phyloP scores from a whole-genome alignment of 1,140 invertebrate species.

The Drosophila nannoptera region DNA sequence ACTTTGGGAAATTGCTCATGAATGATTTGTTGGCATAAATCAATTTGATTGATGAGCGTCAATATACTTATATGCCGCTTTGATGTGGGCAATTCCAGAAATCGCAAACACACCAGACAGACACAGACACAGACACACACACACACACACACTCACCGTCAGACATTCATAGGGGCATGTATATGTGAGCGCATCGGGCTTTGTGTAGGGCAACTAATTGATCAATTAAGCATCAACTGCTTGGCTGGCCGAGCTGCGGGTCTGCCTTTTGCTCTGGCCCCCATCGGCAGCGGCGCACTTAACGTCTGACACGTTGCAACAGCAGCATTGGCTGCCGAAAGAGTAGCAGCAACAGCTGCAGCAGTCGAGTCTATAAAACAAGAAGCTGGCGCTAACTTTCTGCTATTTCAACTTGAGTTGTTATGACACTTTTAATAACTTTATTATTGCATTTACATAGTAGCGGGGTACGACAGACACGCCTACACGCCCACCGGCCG shows the following conservation, averaged over 20 bases:
- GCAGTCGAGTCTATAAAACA: slow-evolving; percentile 49
- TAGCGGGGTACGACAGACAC: slow-evolving; percentile 47
- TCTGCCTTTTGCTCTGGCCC: slow-evolving; percentile 24
- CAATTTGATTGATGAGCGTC: slow-evolving; percentile 77
- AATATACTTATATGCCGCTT: slow-evolving; percentile 77
- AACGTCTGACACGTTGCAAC: neutral
- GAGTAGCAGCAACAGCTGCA: slow-evolving; percentile 11
- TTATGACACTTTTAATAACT: slow-evolving; percentile 80
- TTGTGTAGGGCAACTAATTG: slow-evolving; percentile 66
- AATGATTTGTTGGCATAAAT: slow-evolving; percentile 78
- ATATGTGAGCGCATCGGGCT: slow-evolving; percentile 26
- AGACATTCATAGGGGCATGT: slow-evolving; percentile 42
- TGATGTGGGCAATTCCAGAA: slow-evolving; percentile 73
- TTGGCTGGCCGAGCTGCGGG: slow-evolving; percentile 62
- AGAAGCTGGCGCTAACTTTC: slow-evolving; percentile 68
- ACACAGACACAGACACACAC: slow-evolving; percentile 24
- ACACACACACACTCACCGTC: slow-evolving; percentile 25
- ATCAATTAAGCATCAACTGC: slow-evolving; percentile 77
- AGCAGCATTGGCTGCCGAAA: slow-evolving; percentile 1
- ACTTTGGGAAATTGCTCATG: slow-evolving; percentile 78
- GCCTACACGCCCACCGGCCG: neutral
- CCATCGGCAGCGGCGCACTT: slow-evolving; percentile 25
- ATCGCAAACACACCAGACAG: slow-evolving; percentile 26
- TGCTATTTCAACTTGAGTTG: slow-evolving; percentile 78
- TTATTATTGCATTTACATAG: slow-evolving; percentile 79